A percentile compares a stretch with the other conserved stretches of the same genome.
Evolutionary conservation across 1,140 invertebrate genomes (phyloP).

Genomic region (Linepithema humile): DNA sequence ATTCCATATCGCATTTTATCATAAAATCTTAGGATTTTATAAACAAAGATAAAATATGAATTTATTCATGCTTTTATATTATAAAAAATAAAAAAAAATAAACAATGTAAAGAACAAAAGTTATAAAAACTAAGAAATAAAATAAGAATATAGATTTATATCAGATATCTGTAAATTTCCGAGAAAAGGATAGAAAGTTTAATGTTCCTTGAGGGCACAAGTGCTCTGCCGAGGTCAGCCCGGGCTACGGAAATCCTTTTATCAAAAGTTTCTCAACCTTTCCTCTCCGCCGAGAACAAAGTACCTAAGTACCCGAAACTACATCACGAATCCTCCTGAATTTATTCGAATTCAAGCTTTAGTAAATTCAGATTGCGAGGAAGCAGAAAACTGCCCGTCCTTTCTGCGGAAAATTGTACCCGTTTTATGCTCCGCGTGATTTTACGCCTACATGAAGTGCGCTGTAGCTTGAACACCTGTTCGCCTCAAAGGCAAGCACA

Average conservation of each 20-base stretch:
- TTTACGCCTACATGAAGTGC: slow-evolving; percentile 26
- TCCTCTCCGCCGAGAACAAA: not conserved
- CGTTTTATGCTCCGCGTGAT: slow-evolving; percentile 34
- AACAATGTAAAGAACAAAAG: too few species aligned
- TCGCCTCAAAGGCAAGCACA: slow-evolving; percentile 39
- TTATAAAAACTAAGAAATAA: too few species aligned
- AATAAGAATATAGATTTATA: not conserved
- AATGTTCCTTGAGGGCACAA: not conserved
- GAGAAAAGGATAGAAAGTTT: slow-evolving; percentile 10
- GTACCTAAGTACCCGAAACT: not conserved
- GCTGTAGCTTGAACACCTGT: slow-evolving; percentile 24
- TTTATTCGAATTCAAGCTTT: not conserved
- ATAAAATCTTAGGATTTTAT: not conserved
- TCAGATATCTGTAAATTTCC: slow-evolving; percentile 10
- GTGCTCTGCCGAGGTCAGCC: not conserved
- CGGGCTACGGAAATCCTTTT: not conserved
- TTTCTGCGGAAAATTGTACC: slow-evolving; percentile 11
- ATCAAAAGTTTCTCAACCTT: slow-evolving; percentile 5
- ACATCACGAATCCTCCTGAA: not conserved
- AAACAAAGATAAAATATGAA: not conserved
- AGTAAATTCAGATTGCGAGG: slow-evolving; percentile 7
- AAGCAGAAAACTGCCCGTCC: not conserved
- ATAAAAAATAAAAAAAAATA: not conserved
- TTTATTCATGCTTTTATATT: not conserved
- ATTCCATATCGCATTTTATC: not conserved